Evolutionary conservation across 2,888 invertebrate species (phyloP), one percentile per base, ranked within the genome.

Genomic region (Lithosia quadra): DNA sequence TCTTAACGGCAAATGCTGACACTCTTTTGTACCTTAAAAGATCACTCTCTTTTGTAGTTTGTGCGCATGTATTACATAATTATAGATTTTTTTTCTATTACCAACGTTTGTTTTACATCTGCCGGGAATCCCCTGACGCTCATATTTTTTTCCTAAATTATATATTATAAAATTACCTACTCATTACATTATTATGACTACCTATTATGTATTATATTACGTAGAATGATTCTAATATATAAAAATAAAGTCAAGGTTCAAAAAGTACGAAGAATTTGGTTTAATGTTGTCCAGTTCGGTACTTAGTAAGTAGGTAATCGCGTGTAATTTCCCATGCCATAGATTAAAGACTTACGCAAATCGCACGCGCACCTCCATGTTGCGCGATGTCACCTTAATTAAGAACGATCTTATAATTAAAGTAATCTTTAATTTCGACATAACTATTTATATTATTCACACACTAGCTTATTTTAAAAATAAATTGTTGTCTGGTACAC

Each of bases 341-440:
- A 53, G 2, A 49, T 66, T 65, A 67, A 64, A 61, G 34, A 53
- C 57, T 67, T 36, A 75, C 43, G 74, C 71, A 77, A 81, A 75
- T 71, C 73, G 69, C 71, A 71, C 36, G 66, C 36, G 13, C 64
- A 34, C 10, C 64, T 49, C 59, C 39, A 62, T 68, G 69, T 79
- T 81, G 79, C 81, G 58, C 21, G 71, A 72, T 72, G 69, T 55
- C 63, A 70, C 34, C 28, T 72, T 68, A 73, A 72, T 72, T 73
- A 74, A 49, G 53, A 43, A 58, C 65, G 53, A 73, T 63, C 69
- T 72, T 75, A 43, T 59, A 63, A 69, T 43, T 65, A 49, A 33
- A 53, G 56, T 70, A 24, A 69, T 60, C 70, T 71, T 57, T 63
- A 70, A 73, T 71, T 67, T 75, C 68, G 53, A 75, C 69, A 69